Base-by-base conservation (phyloP, 2,888 invertebrate species). In the Polyommatus icarus region DNA sequence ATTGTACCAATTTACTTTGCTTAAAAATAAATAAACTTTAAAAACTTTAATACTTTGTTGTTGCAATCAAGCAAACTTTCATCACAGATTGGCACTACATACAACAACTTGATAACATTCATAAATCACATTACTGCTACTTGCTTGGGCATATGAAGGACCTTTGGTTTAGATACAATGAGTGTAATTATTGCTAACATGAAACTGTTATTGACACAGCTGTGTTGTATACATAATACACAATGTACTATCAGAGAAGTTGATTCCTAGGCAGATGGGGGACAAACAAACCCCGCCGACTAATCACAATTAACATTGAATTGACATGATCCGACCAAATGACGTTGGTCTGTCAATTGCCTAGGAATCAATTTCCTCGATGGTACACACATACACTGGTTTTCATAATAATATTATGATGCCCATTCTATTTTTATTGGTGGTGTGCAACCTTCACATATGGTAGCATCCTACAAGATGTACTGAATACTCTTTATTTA, bases 51-150 rank as follows among this genome's bases (percentile, higher is more conserved):
- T 67, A 67, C 67, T 67, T 67, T 61, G 24, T 12, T 61, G 15
- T 73, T 24, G 20, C 46, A 20, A 20, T 73, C 20, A 46, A 46
- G 73, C 46, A 75, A 75, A 73, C 46, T 82, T 81, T 83, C 83
- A 88, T 88, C 88, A 88, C 88, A 88, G 88, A 86, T 86, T 85
- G 85, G 83, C 86, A 86, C 85, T 85, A 87, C 82, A 83, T 82
- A 81, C 80, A 46, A 40, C 15, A 71, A 20, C 20, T 46, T 12
- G 1, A 72, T 29, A 20, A 61, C 24, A 61, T 61, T 61, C 1
- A 10, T 61, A 3, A 12, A 59, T 59, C 20, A 59, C 15, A 54
- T 18, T 15, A 20, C n/a, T 59, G 59, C 54, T 54, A 54, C 18
- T 24, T 24, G 61, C 67, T 29, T 12, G 29, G 7, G 29, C 32